Percentiles rank a stretch among this genome's conserved stretches.
These are phyloP conservation scores for Sepiola atlantica DNA, from an alignment of 2,888 invertebrate species.

Conservation along the genomic window DNA sequence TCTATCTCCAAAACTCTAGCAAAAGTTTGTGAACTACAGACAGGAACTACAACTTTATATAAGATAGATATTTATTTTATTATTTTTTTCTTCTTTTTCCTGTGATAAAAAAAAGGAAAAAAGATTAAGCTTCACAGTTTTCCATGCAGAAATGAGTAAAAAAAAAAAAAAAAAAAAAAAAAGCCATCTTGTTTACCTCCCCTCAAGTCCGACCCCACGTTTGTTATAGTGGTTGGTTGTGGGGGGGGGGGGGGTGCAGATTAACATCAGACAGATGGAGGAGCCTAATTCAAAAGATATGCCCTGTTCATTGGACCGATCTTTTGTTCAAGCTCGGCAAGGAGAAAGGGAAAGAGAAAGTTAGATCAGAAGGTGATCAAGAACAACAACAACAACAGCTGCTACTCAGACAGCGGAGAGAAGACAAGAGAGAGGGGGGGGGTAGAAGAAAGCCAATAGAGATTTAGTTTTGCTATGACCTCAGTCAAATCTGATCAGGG, in stretches of 20 bases:
- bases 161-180: too few species aligned
- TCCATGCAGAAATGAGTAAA: neutral
- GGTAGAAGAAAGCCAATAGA: neutral
- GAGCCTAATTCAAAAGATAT: neutral
- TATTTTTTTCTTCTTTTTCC: neutral
- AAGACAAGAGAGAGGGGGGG: neutral
- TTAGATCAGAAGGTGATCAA: neutral
- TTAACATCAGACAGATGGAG: neutral
- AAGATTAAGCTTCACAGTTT: neutral
- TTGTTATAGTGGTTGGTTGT: neutral
- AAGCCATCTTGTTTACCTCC: too few species aligned
- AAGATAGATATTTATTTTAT: too few species aligned
- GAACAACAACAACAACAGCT: neutral
- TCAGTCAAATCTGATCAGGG: neutral
- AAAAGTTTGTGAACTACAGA: too few species aligned
- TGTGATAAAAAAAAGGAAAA: neutral
- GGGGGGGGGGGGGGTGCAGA: too few species aligned
- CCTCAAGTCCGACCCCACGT: neutral
- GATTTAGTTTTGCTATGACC: neutral
- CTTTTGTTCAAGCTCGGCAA: neutral
- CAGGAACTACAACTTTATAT: too few species aligned
- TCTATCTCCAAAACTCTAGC: too few species aligned
- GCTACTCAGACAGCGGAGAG: neutral
- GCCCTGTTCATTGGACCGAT: neutral
- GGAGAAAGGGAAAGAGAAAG: neutral